Evolutionary conservation across 2,797 vertebrate species (phyloP).

Genomic region (Linurgus olivaceus): DNA sequence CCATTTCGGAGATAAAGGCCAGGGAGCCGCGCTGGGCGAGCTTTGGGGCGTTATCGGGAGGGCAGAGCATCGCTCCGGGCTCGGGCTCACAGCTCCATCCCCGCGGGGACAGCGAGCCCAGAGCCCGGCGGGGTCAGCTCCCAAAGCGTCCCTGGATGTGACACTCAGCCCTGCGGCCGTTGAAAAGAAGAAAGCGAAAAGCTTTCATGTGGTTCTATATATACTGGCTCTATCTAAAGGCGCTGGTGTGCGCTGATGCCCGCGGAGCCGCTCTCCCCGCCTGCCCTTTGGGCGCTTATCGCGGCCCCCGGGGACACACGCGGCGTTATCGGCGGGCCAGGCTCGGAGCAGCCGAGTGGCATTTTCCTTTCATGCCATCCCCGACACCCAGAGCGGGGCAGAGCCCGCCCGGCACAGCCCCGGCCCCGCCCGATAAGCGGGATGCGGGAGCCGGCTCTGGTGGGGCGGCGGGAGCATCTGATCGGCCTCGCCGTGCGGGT

Average conservation of each 20-base stretch:
- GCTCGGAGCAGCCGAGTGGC: conserved; percentile 63
- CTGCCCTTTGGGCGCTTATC: conserved; percentile 91
- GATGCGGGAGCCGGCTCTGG: not conserved
- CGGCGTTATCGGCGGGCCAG: conserved; percentile 80
- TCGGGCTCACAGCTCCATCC: not conserved
- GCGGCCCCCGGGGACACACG: conserved; percentile 80
- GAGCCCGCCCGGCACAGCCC: not conserved
- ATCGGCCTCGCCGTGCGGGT: not conserved
- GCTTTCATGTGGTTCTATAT: conserved; percentile 75
- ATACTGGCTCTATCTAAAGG: conserved; percentile 64
- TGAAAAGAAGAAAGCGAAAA: conserved; percentile 53
- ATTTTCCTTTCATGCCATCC: conserved; percentile 71
- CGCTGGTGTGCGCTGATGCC: conserved; percentile 70
- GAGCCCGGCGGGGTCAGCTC: conserved; percentile 8
- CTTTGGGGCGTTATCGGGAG: not conserved
- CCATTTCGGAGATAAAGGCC: not conserved
- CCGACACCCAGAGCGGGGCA: conserved; percentile 18
- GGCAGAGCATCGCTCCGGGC: not conserved
- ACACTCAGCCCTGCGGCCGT: not conserved
- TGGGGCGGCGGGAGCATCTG: not conserved
- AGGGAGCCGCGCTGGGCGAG: accelerated
- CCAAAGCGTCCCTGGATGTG: not conserved
- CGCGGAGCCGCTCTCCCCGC: conserved; percentile 78
- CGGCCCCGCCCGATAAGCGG: conserved; percentile 23
- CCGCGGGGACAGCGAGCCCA: not conserved